Evolutionary conservation across 1,140 invertebrate species (phyloP).

Genomic region (Cyphomyrmex costatus): DNA sequence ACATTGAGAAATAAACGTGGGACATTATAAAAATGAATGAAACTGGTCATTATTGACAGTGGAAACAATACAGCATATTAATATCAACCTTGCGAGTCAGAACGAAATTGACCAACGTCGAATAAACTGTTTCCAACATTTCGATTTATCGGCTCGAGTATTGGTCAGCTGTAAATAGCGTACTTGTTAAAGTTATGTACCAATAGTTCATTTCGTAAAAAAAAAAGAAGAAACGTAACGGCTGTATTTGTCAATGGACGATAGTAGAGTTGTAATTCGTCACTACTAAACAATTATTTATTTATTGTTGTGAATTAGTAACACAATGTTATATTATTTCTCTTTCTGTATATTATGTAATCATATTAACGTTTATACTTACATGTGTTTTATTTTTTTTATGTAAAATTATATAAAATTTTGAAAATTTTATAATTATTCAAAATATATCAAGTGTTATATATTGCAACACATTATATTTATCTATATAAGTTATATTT

Average conservation of each 20-base stretch:
- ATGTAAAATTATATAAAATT: background rate
- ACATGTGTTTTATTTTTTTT: background rate
- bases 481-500: background rate
- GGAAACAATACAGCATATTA: constrained; percentile 38
- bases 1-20: background rate
- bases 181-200: constrained; percentile 44
- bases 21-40: constrained; percentile 5
- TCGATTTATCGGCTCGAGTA: constrained; percentile 44
- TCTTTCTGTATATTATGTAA: background rate
- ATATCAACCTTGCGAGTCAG: constrained; percentile 6
- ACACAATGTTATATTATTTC: background rate
- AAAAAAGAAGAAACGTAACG: constrained; percentile 11
- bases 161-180: constrained; percentile 60
- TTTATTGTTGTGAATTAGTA: background rate
- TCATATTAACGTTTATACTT: background rate
- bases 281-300: background rate
- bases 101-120: constrained; percentile 7
- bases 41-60: constrained; percentile 41
- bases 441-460: background rate
- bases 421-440: background rate
- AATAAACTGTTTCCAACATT: constrained; percentile 49
- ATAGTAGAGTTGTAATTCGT: constrained; percentile 20
- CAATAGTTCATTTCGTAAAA: background rate
- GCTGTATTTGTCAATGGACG: constrained; percentile 32
- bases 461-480: background rate